Base-by-base conservation (phyloP, 1,140 invertebrate genomes). In the Magallana angulata region DNA sequence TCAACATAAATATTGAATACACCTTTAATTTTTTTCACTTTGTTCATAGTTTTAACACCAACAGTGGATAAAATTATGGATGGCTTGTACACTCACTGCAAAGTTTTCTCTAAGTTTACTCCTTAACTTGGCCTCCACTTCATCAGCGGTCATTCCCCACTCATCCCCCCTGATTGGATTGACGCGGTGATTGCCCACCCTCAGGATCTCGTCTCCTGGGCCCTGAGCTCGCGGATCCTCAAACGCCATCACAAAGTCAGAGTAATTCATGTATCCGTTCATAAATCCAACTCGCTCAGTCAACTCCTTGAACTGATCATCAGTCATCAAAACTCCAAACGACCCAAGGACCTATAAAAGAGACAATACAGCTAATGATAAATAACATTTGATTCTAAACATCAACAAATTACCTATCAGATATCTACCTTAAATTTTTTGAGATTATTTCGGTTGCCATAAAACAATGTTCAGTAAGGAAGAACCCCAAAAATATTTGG, bases 101-200 rank as follows among this genome's bases (percentile, higher is more conserved):
- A 94, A 94, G 90, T 94, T 94, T 89, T 94, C 94, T 82, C 93
- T 88, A 1, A 94, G 88, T 90, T 94, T 94, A 57, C 85, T 90
- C 16, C 88, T 71, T n/a, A 94, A 87, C 81, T 92, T 94, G 36
- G 68, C 71, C 82, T 94, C 93, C 30, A 92, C 93, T 60, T 93
- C 90, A 7, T 92, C 89, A 30, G 92, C 93, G 57, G 91, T 92
- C 92, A 94, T 93, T 12, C 92, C 92, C 88, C 86, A 91, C 80
- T 94, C 91, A 88, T 94, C 93, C 9, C 94, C 94, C 6, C 93
- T 84, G 30, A 93, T 92, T 0, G 92, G 90, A 87, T 94, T 94
- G 12, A 94, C 94, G 7, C 89, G 88, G 86, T 94, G 93, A 82
- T 94, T 94, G 11, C 89, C 92, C 14, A 87, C 84, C 58, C 91